Base-by-base conservation (phyloP, 2,797 vertebrate species). In the Xenops minutus region DNA sequence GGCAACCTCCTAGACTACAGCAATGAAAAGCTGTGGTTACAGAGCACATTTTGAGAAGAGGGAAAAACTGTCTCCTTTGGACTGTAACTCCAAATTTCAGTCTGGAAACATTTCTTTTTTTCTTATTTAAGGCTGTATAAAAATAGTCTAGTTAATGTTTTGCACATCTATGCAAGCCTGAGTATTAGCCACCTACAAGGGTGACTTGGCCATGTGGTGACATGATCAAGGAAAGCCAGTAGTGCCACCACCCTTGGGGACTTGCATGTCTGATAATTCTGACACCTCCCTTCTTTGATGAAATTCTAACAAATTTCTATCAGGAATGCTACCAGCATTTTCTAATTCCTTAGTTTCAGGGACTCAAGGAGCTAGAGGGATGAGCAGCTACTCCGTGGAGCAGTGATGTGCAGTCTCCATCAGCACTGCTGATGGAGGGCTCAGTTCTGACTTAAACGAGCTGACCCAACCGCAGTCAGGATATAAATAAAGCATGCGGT, bases 301-400 rank as follows among this genome's bases (percentile, higher is more conserved):
- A 63, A 36, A 85, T n/a, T 54, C 10, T 27, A 78, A 29, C 10
- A 16, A 59, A 77, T 56, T 61, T 58, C 34, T n/a, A 3, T 15
- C 29, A 9, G 1, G 2, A 54, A 34, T 2, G 1, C 7, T 17
- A 14, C 27, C 32, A n/a, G n/a, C 3, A 1, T 7, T 54, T 36
- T n/a, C 14, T 9, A 72, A 58, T 51, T 22, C 78, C 43, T 72
- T 39, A 8, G 44, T 46, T 23, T 2, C 4, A 44, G 24, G 54
- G 69, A 29, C 6, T 14, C 4, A 5, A 5, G 14, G 12, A 24
- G 9, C 34, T 26, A 5, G 19, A 36, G 23, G 24, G 48, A 23
- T 21, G 41, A 91, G 52, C 27, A 46, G 44, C 4, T 30, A 8
- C 62, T 66, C 39, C 5, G 0, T 0, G 12, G 74, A 41, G 36